Evolutionary conservation across 2,113 vertebrate genomes (phyloP), one percentile per base, ranked within the genome.

Genomic region (Zapus hudsonius): DNA sequence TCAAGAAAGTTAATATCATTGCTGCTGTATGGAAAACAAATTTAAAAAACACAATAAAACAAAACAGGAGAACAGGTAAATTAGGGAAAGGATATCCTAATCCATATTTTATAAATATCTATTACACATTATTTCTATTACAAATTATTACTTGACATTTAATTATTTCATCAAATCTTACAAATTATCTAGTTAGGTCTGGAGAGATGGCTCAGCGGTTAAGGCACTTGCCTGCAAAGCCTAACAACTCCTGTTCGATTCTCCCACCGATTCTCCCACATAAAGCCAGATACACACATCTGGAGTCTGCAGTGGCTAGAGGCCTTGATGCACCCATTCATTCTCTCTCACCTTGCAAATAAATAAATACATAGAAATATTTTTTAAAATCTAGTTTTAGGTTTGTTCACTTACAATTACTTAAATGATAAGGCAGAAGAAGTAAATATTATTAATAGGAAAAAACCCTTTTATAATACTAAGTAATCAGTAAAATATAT

Each of bases 401-500:
- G 42, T 9, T 23, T 47, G 6, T n/a, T 0, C 55, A 87, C 3
- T 25, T 70, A 90, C 5, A 73, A 87, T 79, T 91, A 84, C 29
- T 92, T 87, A 74, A 86, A 63, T 79, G 25, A 40, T 91, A 82
- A 84, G 59, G 23, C 70, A 74, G 31, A 12, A 78, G 44, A 94
- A 91, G 84, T 78, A 87, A 92, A 83, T 72, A 88, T 3, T 36
- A 0, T 33, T 27, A 47, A 57, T 55, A 91, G 61, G 57, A 6
- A 73, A 27, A 90, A 89, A 83, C 9, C 15, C 17, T 80, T 31
- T 47, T 91, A 31, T 85, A 66, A 91, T 66, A 89, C 16, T 61
- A 93, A 8, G 86, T 87, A 87, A 78, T 82, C 31, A 81, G 93
- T 9, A 91, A 64, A 69, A 64, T 36, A 89, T n/a, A 83, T 2